Evolutionary conservation across 2,888 invertebrate genomes (phyloP), one percentile per base, ranked within the genome.

Genomic region (Sthenelais limicola): DNA sequence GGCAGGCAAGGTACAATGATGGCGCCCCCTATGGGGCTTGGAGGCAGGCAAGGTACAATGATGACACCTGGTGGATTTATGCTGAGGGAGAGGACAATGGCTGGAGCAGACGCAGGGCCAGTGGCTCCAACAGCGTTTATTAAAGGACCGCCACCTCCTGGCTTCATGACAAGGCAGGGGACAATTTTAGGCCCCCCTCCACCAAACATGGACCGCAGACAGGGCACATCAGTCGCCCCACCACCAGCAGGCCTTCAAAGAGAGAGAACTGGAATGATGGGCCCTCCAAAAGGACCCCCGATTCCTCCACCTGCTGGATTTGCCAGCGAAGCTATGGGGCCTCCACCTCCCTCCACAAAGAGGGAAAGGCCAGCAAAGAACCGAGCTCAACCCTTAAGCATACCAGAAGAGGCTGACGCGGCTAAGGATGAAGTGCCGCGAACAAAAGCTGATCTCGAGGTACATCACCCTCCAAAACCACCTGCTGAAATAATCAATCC

Each of bases 51-150:
- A 12, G 26, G n/a, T 15, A 21, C 32, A 21, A 24, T 28, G 21
- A 28, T 32, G 15, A 12, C 12, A 12, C 56, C 56, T n/a, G 30
- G 30, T 3, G 33, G 12, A n/a, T n/a, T 56, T 15, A 18, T 56
- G 3, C 56, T n/a, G 56, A 28, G 56, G 30, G 56, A 56, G 30
- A 33, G 56, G 12, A 56, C 56, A 5, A 56, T 28, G 15, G 21
- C 21, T 2, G 56, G 30, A 12, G 52, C 21, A 3, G 32, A 32
- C 15, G 32, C 56, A 32, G 32, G 56, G 18, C 15, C 21, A 9
- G 15, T 56, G 5, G 3, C 1, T 18, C 56, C 32, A 3, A 33
- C 30, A 1, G 56, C 32, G 7, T 33, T 33, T 33, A 24, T 56
- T 18, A 43, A 12, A 18, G 12, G 43, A 18, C 43, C 43, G 9